These are phyloP conservation scores for Neodon shergylaensis DNA, from an alignment of 2,113 vertebrate species.

Conservation along the genomic window DNA sequence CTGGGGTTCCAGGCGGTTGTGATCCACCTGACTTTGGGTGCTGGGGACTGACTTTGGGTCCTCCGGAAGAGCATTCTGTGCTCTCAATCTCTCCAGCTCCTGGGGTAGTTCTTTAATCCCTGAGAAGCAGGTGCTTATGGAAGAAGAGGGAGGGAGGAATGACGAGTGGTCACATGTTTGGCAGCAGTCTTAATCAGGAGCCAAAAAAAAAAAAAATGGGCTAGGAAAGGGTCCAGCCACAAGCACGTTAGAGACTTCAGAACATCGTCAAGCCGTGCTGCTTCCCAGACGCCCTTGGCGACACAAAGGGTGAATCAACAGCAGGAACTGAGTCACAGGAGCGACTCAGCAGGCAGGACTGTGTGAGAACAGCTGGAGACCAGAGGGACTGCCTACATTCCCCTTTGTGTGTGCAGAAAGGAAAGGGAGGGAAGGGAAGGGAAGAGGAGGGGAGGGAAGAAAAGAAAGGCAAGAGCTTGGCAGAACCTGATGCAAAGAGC, in stretches of 20 bases:
- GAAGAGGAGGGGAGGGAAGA: background rate
- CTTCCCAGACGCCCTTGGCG: background rate
- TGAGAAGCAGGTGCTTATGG: background rate
- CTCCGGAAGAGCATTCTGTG: background rate
- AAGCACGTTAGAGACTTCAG: background rate
- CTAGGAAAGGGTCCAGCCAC: background rate
- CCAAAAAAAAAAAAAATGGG: constrained; percentile 58
- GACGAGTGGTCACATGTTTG: background rate
- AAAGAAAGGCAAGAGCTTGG: background rate
- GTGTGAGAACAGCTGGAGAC: background rate
- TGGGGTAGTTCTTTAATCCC: background rate
- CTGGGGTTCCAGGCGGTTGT: background rate
- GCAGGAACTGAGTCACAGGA: constrained; percentile 4
- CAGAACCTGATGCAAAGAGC: constrained; percentile 39
- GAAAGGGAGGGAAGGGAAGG: background rate
- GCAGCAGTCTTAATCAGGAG: background rate
- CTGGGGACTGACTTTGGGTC: background rate
- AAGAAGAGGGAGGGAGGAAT: background rate
- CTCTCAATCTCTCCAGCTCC: background rate
- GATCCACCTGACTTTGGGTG: background rate
- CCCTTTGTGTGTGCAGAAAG: background rate
- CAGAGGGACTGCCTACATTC: constrained; percentile 1
- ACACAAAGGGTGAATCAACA: background rate
- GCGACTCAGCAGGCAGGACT: background rate
- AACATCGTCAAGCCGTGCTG: background rate